phyloP scores from a whole-genome alignment of 2,797 vertebrate genomes.

The Galago senegalensis region DNA sequence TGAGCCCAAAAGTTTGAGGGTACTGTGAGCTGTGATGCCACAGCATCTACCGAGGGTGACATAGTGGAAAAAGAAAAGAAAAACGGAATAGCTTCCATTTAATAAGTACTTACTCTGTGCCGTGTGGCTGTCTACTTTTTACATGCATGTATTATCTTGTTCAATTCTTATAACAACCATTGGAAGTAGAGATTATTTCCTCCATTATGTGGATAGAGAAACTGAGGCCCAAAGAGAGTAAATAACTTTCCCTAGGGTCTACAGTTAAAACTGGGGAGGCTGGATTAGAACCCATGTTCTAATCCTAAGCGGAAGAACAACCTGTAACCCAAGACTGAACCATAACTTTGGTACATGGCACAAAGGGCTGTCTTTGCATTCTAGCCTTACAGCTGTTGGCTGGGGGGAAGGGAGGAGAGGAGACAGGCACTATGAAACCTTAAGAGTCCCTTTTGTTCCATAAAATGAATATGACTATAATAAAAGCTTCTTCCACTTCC shows the following conservation, averaged over 20 bases:
- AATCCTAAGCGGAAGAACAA: not conserved
- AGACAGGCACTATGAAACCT: not conserved
- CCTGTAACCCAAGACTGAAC: not conserved
- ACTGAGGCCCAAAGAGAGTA: not conserved
- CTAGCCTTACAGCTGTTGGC: not conserved
- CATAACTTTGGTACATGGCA: not conserved
- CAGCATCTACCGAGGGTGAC: too few species aligned
- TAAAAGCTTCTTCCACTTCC: slow-evolving; percentile 39
- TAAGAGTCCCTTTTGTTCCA: not conserved
- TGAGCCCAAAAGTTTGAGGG: too few species aligned
- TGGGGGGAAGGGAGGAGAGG: not conserved
- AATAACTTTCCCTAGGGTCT: not conserved
- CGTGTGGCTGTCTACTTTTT: not conserved
- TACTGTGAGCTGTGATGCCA: too few species aligned
- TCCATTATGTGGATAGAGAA: slow-evolving; percentile 7
- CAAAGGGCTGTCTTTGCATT: not conserved
- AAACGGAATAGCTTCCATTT: not conserved
- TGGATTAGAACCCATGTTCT: not conserved
- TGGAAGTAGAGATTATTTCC: slow-evolving; percentile 9
- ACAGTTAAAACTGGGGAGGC: not conserved
- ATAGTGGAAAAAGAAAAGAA: too few species aligned
- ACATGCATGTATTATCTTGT: not conserved
- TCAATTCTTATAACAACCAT: not conserved
- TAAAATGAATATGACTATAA: not conserved
- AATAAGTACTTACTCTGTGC: not conserved